These are phyloP conservation scores for Apaloderma vittatum DNA, from an alignment of 2,113 vertebrate genomes.

Conservation along the genomic window DNA sequence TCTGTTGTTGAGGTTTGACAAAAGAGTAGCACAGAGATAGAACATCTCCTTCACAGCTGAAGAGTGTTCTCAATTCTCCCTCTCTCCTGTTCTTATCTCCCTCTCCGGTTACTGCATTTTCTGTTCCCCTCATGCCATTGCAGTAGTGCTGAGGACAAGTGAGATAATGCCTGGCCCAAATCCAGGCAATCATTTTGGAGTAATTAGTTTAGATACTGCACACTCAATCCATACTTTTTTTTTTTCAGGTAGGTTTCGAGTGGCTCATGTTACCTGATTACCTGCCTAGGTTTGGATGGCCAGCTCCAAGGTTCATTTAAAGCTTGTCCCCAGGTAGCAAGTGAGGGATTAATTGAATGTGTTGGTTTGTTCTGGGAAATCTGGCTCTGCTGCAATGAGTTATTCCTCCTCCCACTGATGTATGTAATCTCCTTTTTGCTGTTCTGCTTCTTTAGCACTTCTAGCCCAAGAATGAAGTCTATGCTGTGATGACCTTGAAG, in stretches of 20 bases:
- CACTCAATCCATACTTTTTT: conserved; percentile 61
- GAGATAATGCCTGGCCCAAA: conserved; percentile 79
- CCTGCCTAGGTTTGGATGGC: conserved; percentile 55
- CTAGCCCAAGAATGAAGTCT: conserved; percentile 1
- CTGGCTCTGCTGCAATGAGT: conserved; percentile 28
- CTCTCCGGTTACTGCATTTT: conserved; percentile 66
- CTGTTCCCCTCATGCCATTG: conserved; percentile 73
- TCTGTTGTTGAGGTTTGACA: not conserved
- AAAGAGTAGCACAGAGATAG: conserved; percentile 24
- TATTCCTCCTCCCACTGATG: conserved; percentile 20
- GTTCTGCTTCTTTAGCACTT: not conserved
- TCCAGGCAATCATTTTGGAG: conserved; percentile 79
- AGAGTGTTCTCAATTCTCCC: conserved; percentile 9
- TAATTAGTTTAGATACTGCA: conserved; percentile 76
- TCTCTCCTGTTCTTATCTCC: conserved; percentile 57
- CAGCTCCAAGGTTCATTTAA: conserved; percentile 35
- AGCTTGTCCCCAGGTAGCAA: conserved; percentile 14
- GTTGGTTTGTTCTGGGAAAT: conserved; percentile 50
- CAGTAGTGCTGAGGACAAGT: conserved; percentile 59
- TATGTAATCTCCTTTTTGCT: not conserved
- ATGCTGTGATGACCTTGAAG: conserved; percentile 16
- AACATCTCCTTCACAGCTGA: conserved; percentile 58
- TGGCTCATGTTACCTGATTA: conserved; percentile 70
- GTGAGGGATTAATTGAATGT: conserved; percentile 24
- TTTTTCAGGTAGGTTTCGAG: conserved; percentile 60